These are phyloP conservation scores for Peromyscus melanophrys DNA, from an alignment of 2,797 vertebrate species.

Conservation along the genomic window DNA sequence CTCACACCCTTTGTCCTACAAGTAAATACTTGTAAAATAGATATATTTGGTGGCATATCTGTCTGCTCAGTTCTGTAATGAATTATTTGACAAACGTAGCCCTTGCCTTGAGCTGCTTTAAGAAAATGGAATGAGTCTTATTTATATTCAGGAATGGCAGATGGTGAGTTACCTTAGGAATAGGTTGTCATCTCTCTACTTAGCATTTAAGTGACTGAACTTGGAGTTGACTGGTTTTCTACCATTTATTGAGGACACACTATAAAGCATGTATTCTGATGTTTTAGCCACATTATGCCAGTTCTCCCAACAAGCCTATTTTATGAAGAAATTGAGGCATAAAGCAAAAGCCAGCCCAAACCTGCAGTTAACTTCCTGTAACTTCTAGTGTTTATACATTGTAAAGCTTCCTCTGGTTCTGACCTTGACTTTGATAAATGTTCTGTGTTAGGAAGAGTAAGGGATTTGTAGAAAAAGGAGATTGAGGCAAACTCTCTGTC, in stretches of 20 bases:
- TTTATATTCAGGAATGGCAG: not conserved
- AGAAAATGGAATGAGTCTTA: conserved; percentile 6
- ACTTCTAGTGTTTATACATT: conserved; percentile 16
- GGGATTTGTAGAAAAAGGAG: not conserved
- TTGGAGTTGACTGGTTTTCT: not conserved
- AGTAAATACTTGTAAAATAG: conserved; percentile 11
- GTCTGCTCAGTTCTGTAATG: not conserved
- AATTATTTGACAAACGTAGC: not conserved
- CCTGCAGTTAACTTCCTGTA: conserved; percentile 17
- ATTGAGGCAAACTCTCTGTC: not conserved
- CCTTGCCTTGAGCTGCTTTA: not conserved
- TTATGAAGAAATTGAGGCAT: conserved; percentile 14
- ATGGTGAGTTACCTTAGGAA: conserved; percentile 25
- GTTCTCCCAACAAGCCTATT: not conserved
- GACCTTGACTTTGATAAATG: not conserved
- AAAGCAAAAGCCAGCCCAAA: not conserved
- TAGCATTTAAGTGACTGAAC: not conserved
- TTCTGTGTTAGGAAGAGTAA: not conserved
- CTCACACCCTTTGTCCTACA: not conserved
- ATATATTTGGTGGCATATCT: not conserved
- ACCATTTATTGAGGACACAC: not conserved
- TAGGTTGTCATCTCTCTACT: conserved; percentile 4
- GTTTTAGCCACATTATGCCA: not conserved
- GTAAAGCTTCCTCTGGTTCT: conserved; percentile 24
- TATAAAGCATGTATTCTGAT: not conserved